These are phyloP conservation scores for Perognathus longimembris DNA, from an alignment of 2,113 vertebrate genomes.

Conservation along the genomic window DNA sequence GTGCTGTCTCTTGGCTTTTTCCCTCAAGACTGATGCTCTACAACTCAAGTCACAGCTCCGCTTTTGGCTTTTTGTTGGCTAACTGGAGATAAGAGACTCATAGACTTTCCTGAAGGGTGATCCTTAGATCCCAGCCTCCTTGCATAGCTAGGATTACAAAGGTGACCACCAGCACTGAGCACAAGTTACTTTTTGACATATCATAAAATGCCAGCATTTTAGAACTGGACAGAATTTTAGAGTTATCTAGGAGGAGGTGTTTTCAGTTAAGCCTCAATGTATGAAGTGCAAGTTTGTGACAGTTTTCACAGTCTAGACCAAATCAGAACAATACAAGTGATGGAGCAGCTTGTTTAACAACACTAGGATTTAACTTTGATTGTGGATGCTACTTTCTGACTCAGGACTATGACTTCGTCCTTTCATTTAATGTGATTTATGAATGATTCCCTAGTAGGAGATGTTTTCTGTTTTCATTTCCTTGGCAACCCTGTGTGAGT, in stretches of 20 bases:
- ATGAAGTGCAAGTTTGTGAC: background rate
- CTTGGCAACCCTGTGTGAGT: background rate
- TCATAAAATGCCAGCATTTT: background rate
- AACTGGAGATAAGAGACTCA: too few species aligned
- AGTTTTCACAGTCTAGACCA: background rate
- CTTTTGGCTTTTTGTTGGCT: too few species aligned
- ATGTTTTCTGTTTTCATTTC: background rate
- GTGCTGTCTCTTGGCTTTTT: too few species aligned
- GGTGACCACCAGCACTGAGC: too few species aligned
- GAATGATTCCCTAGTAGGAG: background rate
- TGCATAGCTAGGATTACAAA: too few species aligned
- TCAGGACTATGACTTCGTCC: background rate
- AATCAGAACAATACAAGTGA: constrained; percentile 40
- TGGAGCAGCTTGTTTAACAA: background rate
- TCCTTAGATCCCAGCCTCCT: too few species aligned
- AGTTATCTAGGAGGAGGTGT: constrained; percentile 5
- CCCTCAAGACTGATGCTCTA: too few species aligned
- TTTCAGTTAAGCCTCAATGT: constrained; percentile 30
- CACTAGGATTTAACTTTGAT: background rate
- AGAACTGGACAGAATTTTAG: background rate
- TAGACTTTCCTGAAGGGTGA: too few species aligned
- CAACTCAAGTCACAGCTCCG: too few species aligned
- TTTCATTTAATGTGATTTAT: constrained; percentile 3
- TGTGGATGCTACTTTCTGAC: background rate
- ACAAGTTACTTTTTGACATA: background rate